Percentiles rank a stretch among this genome's conserved stretches.
Conservation (phyloP, 2,113 vertebrate genomes). For the Psilopogon haemacephalus region DNA sequence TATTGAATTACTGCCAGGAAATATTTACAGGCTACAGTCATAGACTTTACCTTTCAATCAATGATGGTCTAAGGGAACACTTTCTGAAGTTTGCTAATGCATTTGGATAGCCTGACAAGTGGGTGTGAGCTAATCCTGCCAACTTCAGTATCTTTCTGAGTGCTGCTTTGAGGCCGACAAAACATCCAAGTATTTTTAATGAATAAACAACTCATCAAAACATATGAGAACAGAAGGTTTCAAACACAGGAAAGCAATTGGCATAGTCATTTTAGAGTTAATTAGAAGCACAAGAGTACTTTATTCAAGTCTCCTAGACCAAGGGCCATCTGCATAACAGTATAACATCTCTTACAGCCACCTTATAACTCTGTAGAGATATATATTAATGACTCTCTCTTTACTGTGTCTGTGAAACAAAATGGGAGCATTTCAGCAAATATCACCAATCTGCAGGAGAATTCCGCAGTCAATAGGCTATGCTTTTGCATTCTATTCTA, state of each 20-base stretch:
- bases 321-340: constrained; percentile 65
- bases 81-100: constrained; percentile 41
- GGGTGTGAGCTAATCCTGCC: constrained; percentile 40
- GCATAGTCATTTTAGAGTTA: constrained; percentile 64
- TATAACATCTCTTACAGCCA: constrained; percentile 25
- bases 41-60: constrained; percentile 68
- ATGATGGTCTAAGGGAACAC: constrained; percentile 40
- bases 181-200: constrained; percentile 57
- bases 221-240: constrained; percentile 74
- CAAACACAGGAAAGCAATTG: constrained; percentile 62
- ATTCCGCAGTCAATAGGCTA: background rate
- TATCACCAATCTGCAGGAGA: background rate
- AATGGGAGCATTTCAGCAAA: background rate
- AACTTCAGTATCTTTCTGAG: constrained; percentile 50
- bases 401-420: background rate
- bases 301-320: constrained; percentile 61
- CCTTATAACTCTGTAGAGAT: constrained; percentile 8
- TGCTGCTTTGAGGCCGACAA: constrained; percentile 44
- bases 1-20: constrained; percentile 74
- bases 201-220: constrained; percentile 73
- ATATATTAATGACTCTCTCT: constrained; percentile 12
- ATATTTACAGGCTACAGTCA: constrained; percentile 66
- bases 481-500: background rate
- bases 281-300: constrained; percentile 68
- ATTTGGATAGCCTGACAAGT: constrained; percentile 54